Conservation (phyloP, 2,888 invertebrate genomes). For the Bellardia pandia region DNA sequence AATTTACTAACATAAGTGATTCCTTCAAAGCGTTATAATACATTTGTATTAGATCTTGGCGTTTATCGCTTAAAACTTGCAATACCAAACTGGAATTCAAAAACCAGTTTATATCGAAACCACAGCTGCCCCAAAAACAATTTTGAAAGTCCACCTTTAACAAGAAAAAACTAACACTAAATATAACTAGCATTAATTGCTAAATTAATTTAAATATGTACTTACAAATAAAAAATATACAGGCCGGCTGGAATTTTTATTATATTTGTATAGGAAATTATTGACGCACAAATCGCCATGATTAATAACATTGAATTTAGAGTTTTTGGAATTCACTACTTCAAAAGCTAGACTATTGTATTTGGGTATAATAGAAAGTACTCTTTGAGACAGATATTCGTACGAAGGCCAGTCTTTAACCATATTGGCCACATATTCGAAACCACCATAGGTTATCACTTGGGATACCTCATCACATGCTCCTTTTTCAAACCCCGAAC, state of each 20-base stretch:
- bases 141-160: conserved; percentile 82
- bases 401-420: conserved; percentile 79
- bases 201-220: no score
- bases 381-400: conserved; percentile 82
- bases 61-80: conserved; percentile 77
- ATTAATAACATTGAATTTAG: conserved; percentile 82
- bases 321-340: conserved; percentile 73
- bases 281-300: conserved; percentile 86
- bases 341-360: conserved; percentile 75
- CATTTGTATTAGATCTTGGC: conserved; percentile 75
- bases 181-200: no score
- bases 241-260: conserved; percentile 58
- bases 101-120: conserved; percentile 81
- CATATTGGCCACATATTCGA: conserved; percentile 71
- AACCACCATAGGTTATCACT: conserved; percentile 74
- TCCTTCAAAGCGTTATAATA: conserved; percentile 77
- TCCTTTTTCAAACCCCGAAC: conserved; percentile 75
- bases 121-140: conserved; percentile 79
- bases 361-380: conserved; percentile 75
- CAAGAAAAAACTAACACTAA: no score
- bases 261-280: conserved; percentile 84
- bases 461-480: conserved; percentile 64
- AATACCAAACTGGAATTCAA: conserved; percentile 80
- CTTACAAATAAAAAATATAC: conserved; percentile 77
- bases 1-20: conserved; percentile 73